Base-by-base conservation (phyloP, 2,797 vertebrate genomes). In the Poecilia velifera region DNA sequence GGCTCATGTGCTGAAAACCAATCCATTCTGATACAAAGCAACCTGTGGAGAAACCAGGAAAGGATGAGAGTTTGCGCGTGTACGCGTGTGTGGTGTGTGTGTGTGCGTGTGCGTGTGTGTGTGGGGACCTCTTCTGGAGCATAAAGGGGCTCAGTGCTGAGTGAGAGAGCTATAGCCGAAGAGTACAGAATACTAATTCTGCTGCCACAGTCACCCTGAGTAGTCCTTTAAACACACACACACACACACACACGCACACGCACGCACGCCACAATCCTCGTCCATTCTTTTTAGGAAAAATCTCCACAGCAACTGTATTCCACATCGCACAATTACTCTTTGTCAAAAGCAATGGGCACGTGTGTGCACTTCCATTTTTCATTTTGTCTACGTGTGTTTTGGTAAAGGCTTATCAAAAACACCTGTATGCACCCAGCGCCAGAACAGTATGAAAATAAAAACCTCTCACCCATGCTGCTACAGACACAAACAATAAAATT, bases 81-180 rank as follows among this genome's bases (percentile, higher is more conserved):
- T 49, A 6, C 0, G 47, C 5, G 16, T 41, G 55, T 8, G 71
- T 72, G 59, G 31, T 22, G 20, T 80, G 78, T 43, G 64, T 73
- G 70, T 70, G 74, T 78, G 76, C 41, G 0, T 57, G 25, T 43
- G 49, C 75, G 70, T 79, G 75, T 78, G 76, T 73, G 80, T 81
- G 70, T 78, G 13, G 73, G 82, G 89, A 82, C 80, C 79, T 88
- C 89, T 90, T 83, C 92, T 85, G 82, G 90, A 94, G 93, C 87
- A 96, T 96, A 96, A 96, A 96, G 95, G 90, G 92, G 91, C 93
- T 95, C 94, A 95, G 95, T 96, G 91, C 94, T 94, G 90, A 92
- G 82, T 92, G 85, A 91, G 91, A 93, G 90, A 94, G 91, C 92
- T 80, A 92, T 89, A 84, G 86, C 92, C 83, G 93, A 94, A 90